Evolutionary conservation across 2,888 invertebrate genomes (phyloP).

Genomic region (Apantesis nais): DNA sequence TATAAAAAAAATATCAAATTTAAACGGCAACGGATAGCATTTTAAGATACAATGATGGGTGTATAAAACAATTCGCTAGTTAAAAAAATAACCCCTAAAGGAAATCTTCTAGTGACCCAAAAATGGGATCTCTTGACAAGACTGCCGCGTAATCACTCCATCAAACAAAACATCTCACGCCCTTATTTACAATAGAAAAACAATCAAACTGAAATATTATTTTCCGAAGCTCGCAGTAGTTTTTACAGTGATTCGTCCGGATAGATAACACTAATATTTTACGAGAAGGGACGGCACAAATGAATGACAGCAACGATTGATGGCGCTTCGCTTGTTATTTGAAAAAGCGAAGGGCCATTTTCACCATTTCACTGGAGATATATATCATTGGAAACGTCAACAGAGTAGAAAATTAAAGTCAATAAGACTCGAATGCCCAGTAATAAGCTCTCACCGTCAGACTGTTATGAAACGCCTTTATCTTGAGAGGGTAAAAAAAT

Average conservation of each 20-base stretch:
- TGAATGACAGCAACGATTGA: constrained; percentile 81
- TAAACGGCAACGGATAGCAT: background rate
- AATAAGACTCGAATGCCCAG: constrained; percentile 71
- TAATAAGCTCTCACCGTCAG: constrained; percentile 70
- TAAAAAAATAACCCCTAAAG: background rate
- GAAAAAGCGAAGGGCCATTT: constrained; percentile 83
- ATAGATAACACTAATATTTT: constrained; percentile 82
- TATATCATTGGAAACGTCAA: constrained; percentile 83
- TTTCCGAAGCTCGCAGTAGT: constrained; percentile 71
- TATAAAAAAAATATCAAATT: background rate
- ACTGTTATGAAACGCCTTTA: constrained; percentile 73
- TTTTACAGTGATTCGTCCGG: constrained; percentile 76
- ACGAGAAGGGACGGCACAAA: constrained; percentile 73
- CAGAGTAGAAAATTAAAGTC: constrained; percentile 84
- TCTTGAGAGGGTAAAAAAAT: constrained; percentile 67
- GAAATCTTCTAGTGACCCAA: constrained; percentile 13
- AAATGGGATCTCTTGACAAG: constrained; percentile 23
- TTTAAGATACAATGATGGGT: background rate
- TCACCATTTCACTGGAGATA: constrained; percentile 73
- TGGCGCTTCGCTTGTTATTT: constrained; percentile 81
- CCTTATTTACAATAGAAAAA: constrained; percentile 83
- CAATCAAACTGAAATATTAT: constrained; percentile 81
- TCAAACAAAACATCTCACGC: constrained; percentile 68
- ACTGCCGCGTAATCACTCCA: constrained; percentile 64
- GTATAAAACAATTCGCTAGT: background rate